Evolutionary conservation across 2,113 vertebrate genomes (phyloP).

Genomic region (Archocentrus centrarchus): DNA sequence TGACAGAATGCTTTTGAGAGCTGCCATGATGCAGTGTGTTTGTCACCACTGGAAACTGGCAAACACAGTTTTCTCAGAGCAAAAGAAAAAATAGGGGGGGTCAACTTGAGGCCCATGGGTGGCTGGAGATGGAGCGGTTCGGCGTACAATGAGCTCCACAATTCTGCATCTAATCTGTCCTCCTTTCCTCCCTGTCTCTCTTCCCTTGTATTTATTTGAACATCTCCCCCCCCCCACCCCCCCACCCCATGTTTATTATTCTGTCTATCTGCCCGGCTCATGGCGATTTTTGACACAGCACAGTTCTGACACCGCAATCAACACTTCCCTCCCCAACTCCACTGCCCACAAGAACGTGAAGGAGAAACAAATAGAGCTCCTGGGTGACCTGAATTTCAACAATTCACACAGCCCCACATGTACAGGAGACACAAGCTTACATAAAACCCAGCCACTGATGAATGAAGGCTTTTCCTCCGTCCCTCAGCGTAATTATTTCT

Average conservation of each 20-base stretch:
- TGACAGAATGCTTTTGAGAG: slow-evolving; percentile 57
- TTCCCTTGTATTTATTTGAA: neutral
- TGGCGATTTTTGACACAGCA: slow-evolving; percentile 26
- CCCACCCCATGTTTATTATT: slow-evolving; percentile 44
- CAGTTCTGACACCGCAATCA: slow-evolving; percentile 47
- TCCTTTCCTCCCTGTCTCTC: neutral
- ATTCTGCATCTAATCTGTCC: slow-evolving; percentile 13
- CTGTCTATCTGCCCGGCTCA: neutral
- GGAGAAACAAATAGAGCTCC: slow-evolving; percentile 22
- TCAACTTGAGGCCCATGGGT: neutral
- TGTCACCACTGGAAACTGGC: slow-evolving; percentile 68
- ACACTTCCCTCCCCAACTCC: slow-evolving; percentile 21
- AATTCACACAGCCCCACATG: neutral
- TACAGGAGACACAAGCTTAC: neutral
- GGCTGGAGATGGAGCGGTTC: slow-evolving; percentile 6
- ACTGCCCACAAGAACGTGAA: slow-evolving; percentile 1
- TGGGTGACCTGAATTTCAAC: slow-evolving; percentile 31
- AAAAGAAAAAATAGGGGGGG: neutral
- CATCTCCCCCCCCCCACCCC: neutral
- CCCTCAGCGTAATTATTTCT: neutral
- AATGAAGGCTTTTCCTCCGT: neutral
- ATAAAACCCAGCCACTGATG: neutral
- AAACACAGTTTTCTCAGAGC: slow-evolving; percentile 26
- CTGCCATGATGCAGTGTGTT: slow-evolving; percentile 15
- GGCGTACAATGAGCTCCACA: slow-evolving; percentile 1